Conservation (phyloP, 2,113 vertebrate genomes). For the Dolichotis patagonum region DNA sequence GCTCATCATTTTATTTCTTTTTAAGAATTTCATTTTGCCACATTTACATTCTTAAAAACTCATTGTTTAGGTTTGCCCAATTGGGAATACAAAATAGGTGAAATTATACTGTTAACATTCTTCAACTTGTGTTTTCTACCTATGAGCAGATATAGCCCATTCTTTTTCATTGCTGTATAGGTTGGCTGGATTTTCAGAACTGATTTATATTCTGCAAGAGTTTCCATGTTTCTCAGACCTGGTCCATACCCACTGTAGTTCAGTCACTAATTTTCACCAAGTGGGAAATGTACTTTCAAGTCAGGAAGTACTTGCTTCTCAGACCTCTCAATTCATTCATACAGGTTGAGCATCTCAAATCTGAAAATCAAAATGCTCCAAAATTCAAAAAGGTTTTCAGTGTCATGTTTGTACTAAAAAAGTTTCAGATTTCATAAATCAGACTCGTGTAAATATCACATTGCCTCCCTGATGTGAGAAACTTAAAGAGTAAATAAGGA, state of each 20-base stretch:
- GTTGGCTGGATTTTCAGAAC: constrained; percentile 13
- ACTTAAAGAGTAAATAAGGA: background rate
- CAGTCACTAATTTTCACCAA: constrained; percentile 34
- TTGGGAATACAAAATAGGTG: constrained; percentile 23
- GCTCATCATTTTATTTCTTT: background rate
- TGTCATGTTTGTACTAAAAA: background rate
- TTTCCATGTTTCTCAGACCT: background rate
- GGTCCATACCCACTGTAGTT: background rate
- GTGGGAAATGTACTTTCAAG: constrained; percentile 36
- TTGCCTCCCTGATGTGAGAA: background rate
- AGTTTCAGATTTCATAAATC: background rate
- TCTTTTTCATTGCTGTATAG: constrained; percentile 7
- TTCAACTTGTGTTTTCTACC: background rate
- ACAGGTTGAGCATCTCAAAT: background rate
- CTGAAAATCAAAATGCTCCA: background rate
- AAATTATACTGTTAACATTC: background rate
- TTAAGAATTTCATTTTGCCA: constrained; percentile 10
- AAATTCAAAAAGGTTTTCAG: background rate
- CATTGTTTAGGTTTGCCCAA: background rate
- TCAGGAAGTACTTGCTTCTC: constrained; percentile 19
- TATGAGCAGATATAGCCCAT: background rate
- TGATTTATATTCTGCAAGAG: background rate
- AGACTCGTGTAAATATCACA: background rate
- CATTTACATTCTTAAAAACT: constrained; percentile 39
- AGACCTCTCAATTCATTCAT: background rate